Conservation (phyloP, 2,888 invertebrate genomes). For the Scotopteryx bipunctaria region DNA sequence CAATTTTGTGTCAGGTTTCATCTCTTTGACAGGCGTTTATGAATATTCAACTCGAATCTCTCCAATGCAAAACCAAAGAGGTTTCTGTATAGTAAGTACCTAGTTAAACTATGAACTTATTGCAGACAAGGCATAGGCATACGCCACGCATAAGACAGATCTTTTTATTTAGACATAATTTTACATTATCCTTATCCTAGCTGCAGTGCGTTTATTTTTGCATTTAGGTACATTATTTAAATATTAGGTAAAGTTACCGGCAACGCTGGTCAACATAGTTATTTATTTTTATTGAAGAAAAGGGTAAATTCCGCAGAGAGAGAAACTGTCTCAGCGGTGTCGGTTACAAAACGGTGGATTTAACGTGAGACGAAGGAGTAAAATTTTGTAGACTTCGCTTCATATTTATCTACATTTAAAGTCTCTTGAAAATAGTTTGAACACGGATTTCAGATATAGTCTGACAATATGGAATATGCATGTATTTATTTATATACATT, state of each 20-base stretch:
- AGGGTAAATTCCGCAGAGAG: conserved; percentile 34
- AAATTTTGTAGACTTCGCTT: no score
- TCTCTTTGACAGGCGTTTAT: conserved; percentile 21
- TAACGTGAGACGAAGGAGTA: not conserved
- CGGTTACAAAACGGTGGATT: conserved; percentile 16
- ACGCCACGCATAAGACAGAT: no score
- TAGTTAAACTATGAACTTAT: not conserved
- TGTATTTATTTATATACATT: no score
- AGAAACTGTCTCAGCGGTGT: not conserved
- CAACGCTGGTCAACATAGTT: conserved; percentile 25
- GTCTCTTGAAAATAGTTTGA: no score
- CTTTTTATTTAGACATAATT: no score
- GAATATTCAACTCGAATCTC: conserved; percentile 20
- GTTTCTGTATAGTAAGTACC: not conserved
- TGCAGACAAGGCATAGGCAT: no score
- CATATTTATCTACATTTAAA: no score
- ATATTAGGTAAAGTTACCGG: not conserved
- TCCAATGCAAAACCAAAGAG: conserved; percentile 15
- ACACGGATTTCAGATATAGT: no score
- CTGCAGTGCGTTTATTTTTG: no score
- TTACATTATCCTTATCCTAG: no score
- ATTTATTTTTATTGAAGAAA: conserved; percentile 53
- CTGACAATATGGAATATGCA: no score
- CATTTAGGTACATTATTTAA: not conserved
- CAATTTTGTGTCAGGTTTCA: conserved; percentile 12